Conservation (phyloP, 2,113 vertebrate genomes). For the Loxodonta africana region DNA sequence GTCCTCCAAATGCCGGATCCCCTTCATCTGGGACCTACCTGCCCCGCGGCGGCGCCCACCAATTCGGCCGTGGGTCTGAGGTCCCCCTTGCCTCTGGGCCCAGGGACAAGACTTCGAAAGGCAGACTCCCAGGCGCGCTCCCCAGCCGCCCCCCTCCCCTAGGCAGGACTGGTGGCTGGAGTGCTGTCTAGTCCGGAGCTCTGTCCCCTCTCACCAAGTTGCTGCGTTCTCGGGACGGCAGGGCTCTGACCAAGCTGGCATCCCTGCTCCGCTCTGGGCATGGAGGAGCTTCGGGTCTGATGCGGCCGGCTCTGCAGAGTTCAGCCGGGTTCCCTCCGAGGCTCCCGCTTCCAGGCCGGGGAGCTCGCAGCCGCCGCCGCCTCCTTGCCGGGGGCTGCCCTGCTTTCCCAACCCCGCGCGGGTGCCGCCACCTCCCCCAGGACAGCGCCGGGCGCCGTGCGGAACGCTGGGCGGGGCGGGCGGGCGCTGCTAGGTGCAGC, state of each 20-base stretch:
- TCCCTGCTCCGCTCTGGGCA: not conserved
- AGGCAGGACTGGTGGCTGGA: not conserved
- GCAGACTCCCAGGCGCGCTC: not conserved
- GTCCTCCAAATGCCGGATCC: not conserved
- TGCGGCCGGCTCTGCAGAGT: not conserved
- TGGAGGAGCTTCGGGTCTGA: not conserved
- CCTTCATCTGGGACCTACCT: not conserved
- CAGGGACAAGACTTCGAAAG: not conserved
- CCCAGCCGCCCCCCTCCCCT: not conserved
- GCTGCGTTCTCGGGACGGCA: not conserved
- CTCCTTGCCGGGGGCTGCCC: not conserved
- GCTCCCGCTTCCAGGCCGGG: not conserved
- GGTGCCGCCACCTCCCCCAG: not conserved
- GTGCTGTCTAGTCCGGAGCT: not conserved
- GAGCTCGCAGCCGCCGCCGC: not conserved
- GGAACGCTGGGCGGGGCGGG: rapidly evolving
- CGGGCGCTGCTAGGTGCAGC: slow-evolving; percentile 59
- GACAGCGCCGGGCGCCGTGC: not conserved
- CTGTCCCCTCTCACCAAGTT: slow-evolving; percentile 26
- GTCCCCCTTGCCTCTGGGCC: not conserved
- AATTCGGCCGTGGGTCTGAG: not conserved
- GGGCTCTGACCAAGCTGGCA: not conserved
- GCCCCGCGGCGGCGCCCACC: not conserved
- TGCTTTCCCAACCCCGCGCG: not conserved
- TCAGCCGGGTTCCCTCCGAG: not conserved